These are phyloP conservation scores for Nanorana parkeri DNA, from an alignment of 2,113 vertebrate species.

Conservation along the genomic window DNA sequence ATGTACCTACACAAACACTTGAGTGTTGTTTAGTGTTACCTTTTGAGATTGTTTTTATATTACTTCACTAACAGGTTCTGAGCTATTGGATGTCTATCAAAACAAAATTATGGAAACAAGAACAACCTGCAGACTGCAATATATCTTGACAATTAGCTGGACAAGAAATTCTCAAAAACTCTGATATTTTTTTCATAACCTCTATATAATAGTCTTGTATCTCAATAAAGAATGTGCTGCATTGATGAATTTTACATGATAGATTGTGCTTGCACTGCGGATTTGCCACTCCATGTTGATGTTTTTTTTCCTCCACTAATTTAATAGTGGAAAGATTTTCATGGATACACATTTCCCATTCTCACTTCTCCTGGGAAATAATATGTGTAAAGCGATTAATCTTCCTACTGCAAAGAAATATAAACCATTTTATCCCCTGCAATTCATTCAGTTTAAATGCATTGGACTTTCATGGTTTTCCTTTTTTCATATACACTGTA, in stretches of 20 bases:
- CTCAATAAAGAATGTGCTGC: constrained; percentile 13
- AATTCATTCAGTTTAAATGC: constrained; percentile 10
- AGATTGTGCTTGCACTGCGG: not conserved
- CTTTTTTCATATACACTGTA: not conserved
- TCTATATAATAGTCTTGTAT: constrained; percentile 24
- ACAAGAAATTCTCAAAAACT: constrained; percentile 29
- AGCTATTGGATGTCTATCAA: constrained; percentile 15
- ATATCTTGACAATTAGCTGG: constrained; percentile 45
- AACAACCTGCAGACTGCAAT: constrained; percentile 1
- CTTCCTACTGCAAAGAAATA: constrained; percentile 5
- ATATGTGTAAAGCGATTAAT: constrained; percentile 30
- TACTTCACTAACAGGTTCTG: constrained; percentile 38
- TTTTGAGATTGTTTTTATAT: constrained; percentile 31
- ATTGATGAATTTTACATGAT: constrained; percentile 37
- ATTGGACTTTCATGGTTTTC: not conserved
- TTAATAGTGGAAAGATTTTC: constrained; percentile 39
- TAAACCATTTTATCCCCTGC: not conserved
- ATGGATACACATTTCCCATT: not conserved
- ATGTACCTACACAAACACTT: not conserved
- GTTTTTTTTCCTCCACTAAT: constrained; percentile 17
- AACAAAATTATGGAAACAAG: constrained; percentile 30
- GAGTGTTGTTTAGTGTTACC: constrained; percentile 23
- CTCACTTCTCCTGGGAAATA: constrained; percentile 48
- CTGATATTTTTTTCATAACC: constrained; percentile 22
- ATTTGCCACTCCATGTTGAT: constrained; percentile 25